Base-by-base conservation (phyloP, 1,140 invertebrate species). In the Paraescarpia echinospica region DNA sequence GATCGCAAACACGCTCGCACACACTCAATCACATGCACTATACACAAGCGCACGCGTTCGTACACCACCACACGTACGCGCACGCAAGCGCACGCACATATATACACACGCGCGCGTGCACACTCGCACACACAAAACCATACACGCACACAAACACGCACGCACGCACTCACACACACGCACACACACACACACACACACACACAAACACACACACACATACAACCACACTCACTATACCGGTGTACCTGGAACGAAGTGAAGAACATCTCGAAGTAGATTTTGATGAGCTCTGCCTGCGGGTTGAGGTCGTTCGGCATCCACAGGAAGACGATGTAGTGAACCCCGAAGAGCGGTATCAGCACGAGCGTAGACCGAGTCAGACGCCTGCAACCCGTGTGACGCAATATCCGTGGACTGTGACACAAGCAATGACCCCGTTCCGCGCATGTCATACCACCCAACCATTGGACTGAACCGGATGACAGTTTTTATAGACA, bases 281-380 rank as follows among this genome's bases (percentile, higher is more conserved):
- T 96, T 97, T 97, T 98, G 34, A 97, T 96, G 1, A 98, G 94
- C 95, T 98, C 97, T 0, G 97, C 96, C 90, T 97, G 95, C 92
- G 97, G 96, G 89, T 93, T 93, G 59, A 48, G 96, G 94, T 95
- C 94, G 33, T 96, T 96, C 51, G 97, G 97, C 95, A 98, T 97
- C 1, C 97, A 96, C 12, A 98, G 95, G 92, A 98, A 97, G 1
- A 98, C 94, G 5, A 97, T 97, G 95, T 98, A 98, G 94, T 98
- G 97, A 0, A 98, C 97, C 12, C 98, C 98, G 95, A 98, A 98
- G 27, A 98, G 96, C 9, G 98, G 98, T 1, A 98, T 97, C 48
- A 98, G 95, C 0, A 98, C 97, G 91, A 98, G 95, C 0, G 98
- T 98, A 34, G 98, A 98, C 94, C 97, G 97, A 33, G 97, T 96